A percentile compares a stretch with the other conserved stretches of the same genome.
Conservation (phyloP, 2,888 invertebrate species). For the Adineta ricciae region DNA sequence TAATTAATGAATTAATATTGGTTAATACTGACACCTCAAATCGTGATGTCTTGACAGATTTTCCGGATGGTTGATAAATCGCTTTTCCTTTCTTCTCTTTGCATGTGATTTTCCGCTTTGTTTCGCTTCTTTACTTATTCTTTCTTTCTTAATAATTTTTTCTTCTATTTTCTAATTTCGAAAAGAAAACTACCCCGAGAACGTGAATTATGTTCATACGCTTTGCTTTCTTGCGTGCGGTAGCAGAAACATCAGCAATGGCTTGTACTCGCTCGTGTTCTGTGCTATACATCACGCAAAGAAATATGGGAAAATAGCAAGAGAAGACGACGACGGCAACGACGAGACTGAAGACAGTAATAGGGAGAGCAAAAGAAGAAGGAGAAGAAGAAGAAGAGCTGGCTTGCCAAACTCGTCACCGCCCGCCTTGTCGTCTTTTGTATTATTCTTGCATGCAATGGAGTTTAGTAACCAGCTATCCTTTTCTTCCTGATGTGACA, state of each 20-base stretch:
- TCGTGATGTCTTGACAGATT: neutral
- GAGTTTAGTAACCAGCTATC: neutral
- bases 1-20: neutral
- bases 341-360: no score
- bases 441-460: neutral
- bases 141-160: neutral
- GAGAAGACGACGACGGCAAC: neutral
- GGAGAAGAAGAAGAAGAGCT: neutral
- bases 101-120: neutral
- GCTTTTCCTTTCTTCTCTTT: neutral
- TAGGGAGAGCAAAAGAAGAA: neutral
- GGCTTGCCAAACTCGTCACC: neutral
- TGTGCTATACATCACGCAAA: neutral
- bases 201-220: neutral
- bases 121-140: neutral
- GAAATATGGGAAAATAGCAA: neutral
- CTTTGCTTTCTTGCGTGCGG: neutral
- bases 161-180: neutral
- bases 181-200: neutral
- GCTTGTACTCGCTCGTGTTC: neutral
- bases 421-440: neutral
- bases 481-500: constrained; percentile 5
- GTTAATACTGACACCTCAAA: neutral
- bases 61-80: neutral
- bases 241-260: neutral